Percentiles rank a stretch among this genome's conserved stretches.
Conservation (phyloP, 1,140 invertebrate genomes). For the Drosophila navojoa region DNA sequence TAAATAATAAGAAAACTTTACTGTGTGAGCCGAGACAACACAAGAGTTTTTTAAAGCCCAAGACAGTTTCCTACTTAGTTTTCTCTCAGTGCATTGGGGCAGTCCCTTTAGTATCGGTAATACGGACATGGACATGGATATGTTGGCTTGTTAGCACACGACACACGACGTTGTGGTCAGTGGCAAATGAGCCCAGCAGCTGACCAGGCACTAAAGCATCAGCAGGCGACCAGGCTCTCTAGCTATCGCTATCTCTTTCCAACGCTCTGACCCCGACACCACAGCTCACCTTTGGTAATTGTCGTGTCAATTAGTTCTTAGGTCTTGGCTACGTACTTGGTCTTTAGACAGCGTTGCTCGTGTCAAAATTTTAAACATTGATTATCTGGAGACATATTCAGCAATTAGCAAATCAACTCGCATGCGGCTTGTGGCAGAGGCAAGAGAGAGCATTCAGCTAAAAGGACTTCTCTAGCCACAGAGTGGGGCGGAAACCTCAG, state of each 20-base stretch:
- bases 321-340: slow-evolving; percentile 23
- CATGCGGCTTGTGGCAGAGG: slow-evolving; percentile 49
- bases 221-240: neutral
- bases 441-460: neutral
- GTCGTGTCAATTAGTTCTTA: slow-evolving; percentile 71
- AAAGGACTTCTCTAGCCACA: slow-evolving; percentile 17
- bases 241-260: neutral
- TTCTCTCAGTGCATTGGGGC: neutral
- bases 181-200: slow-evolving; percentile 64
- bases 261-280: slow-evolving; percentile 11
- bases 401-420: slow-evolving; percentile 84
- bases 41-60: no score
- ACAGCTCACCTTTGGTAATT: slow-evolving; percentile 51
- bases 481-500: slow-evolving; percentile 6
- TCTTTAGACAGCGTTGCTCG: slow-evolving; percentile 33
- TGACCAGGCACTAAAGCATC: slow-evolving; percentile 30
- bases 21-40: no score
- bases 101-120: slow-evolving; percentile 19
- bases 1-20: neutral
- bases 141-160: slow-evolving; percentile 77
- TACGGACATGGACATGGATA: slow-evolving; percentile 38
- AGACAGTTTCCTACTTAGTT: neutral
- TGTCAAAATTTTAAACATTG: slow-evolving; percentile 83
- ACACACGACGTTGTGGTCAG: slow-evolving; percentile 69
- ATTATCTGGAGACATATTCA: slow-evolving; percentile 84